Evolutionary conservation across 2,113 vertebrate genomes (phyloP).

Genomic region (Neolamprologus devosi): DNA sequence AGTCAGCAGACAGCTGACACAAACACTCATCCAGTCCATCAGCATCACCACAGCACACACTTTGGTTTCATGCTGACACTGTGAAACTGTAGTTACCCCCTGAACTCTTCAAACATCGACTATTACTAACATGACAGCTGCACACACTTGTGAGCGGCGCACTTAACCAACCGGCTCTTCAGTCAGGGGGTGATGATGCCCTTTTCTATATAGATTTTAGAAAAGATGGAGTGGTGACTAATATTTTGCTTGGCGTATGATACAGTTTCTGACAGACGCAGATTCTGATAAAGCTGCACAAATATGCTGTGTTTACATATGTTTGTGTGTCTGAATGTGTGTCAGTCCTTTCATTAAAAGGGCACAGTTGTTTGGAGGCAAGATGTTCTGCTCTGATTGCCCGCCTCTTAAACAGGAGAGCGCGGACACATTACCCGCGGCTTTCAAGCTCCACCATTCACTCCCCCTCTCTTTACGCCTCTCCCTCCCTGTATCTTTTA

Average conservation of each 20-base stretch:
- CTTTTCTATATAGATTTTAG: neutral
- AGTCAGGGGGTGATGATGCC: neutral
- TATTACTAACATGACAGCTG: neutral
- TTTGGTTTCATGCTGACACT: constrained; percentile 29
- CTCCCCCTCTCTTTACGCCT: neutral
- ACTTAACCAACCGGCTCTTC: neutral
- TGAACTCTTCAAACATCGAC: constrained; percentile 14
- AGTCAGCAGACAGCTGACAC: constrained; percentile 34
- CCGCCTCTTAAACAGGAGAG: constrained; percentile 41
- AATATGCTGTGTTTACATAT: neutral
- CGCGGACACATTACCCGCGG: constrained; percentile 2
- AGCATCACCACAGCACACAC: neutral
- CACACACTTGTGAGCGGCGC: neutral
- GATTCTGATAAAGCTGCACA: neutral
- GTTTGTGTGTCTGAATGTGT: neutral
- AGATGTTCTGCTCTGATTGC: constrained; percentile 37
- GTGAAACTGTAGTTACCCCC: constrained; percentile 17
- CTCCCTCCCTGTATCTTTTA: neutral
- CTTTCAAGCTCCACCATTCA: constrained; percentile 4
- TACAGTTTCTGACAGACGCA: neutral
- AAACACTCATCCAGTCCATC: constrained; percentile 13
- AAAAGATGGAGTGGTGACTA: neutral
- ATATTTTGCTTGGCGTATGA: neutral
- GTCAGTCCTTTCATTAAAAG: constrained; percentile 47
- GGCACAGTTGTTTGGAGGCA: constrained; percentile 43